A percentile compares a stretch with the other conserved stretches of the same genome.
These are phyloP conservation scores for Parapsyche elsis DNA, from an alignment of 1,140 invertebrate genomes.

Conservation along the genomic window DNA sequence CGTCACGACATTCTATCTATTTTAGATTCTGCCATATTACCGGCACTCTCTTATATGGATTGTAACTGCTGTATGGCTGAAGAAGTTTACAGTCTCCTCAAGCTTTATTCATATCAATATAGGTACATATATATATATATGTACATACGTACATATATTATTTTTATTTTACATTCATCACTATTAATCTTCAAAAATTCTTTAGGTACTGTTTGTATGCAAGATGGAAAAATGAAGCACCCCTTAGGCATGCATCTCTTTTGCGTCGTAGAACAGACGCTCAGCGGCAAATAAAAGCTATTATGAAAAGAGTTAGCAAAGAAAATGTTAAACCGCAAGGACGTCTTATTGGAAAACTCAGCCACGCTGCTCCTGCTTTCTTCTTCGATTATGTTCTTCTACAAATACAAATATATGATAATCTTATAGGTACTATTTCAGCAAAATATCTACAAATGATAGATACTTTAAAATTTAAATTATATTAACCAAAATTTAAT, in stretches of 20 bases:
- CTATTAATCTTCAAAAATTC: background rate
- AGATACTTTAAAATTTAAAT: background rate
- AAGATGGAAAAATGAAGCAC: slow-evolving; percentile 93
- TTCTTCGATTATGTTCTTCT: slow-evolving; percentile 94
- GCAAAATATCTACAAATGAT: no score
- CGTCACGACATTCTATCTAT: slow-evolving; percentile 87
- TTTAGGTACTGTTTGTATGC: slow-evolving; percentile 88
- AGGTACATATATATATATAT: slow-evolving; percentile 66
- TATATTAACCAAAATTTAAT: no score
- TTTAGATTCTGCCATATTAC: slow-evolving; percentile 88
- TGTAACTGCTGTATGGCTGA: slow-evolving; percentile 96
- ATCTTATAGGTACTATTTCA: slow-evolving; percentile 77
- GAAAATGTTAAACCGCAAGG: slow-evolving; percentile 98
- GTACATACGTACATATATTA: background rate
- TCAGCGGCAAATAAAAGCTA: slow-evolving; percentile 92
- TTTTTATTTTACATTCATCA: background rate
- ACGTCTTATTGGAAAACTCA: slow-evolving; percentile 94
- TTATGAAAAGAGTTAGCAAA: slow-evolving; percentile 98
- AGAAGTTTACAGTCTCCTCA: slow-evolving; percentile 93
- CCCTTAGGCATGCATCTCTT: slow-evolving; percentile 82
- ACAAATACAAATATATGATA: slow-evolving; percentile 98
- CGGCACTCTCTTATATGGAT: slow-evolving; percentile 90
- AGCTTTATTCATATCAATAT: slow-evolving; percentile 92
- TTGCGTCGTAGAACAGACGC: slow-evolving; percentile 85
- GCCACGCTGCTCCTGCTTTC: slow-evolving; percentile 94